Base-by-base conservation (phyloP, 92 coral and sea anemone species). In the Porites cylindrica region DNA sequence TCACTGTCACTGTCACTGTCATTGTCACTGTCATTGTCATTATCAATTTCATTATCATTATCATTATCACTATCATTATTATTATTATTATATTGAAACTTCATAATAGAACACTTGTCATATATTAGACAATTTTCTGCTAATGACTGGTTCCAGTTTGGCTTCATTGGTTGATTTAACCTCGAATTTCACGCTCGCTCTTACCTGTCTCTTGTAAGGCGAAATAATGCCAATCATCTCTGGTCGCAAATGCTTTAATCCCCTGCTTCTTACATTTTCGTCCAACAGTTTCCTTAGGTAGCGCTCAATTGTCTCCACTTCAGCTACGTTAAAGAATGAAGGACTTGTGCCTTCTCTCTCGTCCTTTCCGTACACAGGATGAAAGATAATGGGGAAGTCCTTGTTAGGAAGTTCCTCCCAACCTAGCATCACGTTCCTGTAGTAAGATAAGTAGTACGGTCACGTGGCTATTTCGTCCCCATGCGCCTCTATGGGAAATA, bases 291-390 rank as follows among this genome's bases (percentile, higher is more conserved):
- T 91, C 90, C 51, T 91, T 76, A 91, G 80, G 79, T 94, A 94
- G 10, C 85, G 90, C 64, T 94, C 97, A 76, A 94, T 82, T 19
- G 97, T 94, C 58, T 91, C 94, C n/a, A 94, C 94, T 73, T 94
- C 97, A 1, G 94, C 89, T 75, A 94, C 94, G 68, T 94, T 94
- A 80, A 94, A 94, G 87, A 94, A 94, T 14, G 97, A 94, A 43
- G 97, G 97, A 51, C 97, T 94, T 61, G 64, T 69, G 2, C 75
- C 97, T 77, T 94, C 97, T 76, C 97, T 83, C 56, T 94, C 94
- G 79, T 94, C 97, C 32, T 38, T 73, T 16, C 97, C 97, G 60
- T 21, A 94, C 52, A 94, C 97, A 17, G 97, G 93, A 68, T 94
- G 97, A 67, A 94, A 87, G 17, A 94, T 76, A 72, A 94, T 89